Conservation (phyloP, 2,888 invertebrate species). For the Allolobophora icterica region DNA sequence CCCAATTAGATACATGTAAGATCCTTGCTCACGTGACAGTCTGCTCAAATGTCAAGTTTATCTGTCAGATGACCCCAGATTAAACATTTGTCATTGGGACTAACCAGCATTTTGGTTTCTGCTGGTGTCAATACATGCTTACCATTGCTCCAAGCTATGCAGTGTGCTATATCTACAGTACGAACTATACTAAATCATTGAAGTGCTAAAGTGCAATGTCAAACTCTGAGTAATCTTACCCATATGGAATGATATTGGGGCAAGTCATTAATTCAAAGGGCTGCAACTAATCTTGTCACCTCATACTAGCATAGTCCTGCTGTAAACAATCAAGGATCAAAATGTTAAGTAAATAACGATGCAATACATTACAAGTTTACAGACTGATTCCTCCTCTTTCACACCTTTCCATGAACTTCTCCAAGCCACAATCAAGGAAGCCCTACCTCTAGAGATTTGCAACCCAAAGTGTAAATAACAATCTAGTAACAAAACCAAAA, state of each 20-base stretch:
- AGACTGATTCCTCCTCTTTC: neutral
- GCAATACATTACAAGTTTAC: neutral
- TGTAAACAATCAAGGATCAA: neutral
- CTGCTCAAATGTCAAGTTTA: neutral
- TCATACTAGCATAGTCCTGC: neutral
- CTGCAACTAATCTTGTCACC: neutral
- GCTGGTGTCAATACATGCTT: no score
- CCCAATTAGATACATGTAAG: neutral
- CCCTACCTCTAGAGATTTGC: neutral
- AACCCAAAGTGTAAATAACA: neutral
- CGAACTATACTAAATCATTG: neutral
- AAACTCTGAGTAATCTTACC: neutral
- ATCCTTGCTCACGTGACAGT: neutral
- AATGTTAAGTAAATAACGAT: neutral
- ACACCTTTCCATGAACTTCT: neutral
- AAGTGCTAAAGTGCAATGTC: slow-evolving; percentile 17
- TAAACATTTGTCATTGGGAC: neutral
- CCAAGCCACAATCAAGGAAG: neutral
- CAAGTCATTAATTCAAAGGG: neutral
- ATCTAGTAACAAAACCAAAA: neutral
- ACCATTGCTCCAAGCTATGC: neutral
- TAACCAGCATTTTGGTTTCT: neutral
- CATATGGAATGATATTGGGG: slow-evolving; percentile 1
- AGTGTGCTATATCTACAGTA: neutral
- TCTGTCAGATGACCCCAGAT: neutral